Evolutionary conservation across 1,140 invertebrate species (phyloP), one percentile per base, ranked within the genome.

Genomic region (Hyposmocoma kahamanoa): DNA sequence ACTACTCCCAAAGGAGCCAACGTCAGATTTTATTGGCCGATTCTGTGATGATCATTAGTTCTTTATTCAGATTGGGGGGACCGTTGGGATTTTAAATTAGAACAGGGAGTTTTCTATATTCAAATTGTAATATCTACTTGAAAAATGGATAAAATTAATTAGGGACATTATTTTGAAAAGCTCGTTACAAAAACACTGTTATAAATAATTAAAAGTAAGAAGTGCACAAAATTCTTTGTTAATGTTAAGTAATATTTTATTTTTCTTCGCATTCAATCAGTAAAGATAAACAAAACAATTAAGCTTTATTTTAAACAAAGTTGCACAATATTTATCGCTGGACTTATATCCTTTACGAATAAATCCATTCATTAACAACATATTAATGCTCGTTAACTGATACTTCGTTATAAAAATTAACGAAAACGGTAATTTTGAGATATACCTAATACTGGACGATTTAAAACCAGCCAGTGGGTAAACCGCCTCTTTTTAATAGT

Each of bases 21-120:
- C 44, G 52, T 52, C 62, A 69, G 68, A 74, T 76, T 81, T 71
- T 61, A 62, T 67, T 61, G 61, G 61, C 50, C 64, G 62, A 72
- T 77, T 73, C 58, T 52, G 54, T 53, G 53, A 69, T 77, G 61
- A 72, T 72, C 68, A 75, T 77, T 65, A 67, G 58, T 68, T 65
- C 60, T 59, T 69, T 68, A 81, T 75, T 75, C 61, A 72, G 72
- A 71, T 70, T 53, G 20, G 21, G n/a, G n/a, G n/a, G 36, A 11
- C 32, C 3, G 50, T 47, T 53, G 30, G 50, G 50, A 43, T 45
- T 24, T 17, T 13, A 44, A 28, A 45, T 32, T 32, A 41, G 13
- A 28, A 19, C 8, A 17, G 32, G 13, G 32, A 17, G 32, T 36
- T 36, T 36, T 36, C 19, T 4, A 30, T 30, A 30, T 48, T 41